A percentile compares a stretch with the other conserved stretches of the same genome.
These are phyloP conservation scores for Garrulus glandarius DNA, from an alignment of 2,797 vertebrate genomes.

Conservation along the genomic window DNA sequence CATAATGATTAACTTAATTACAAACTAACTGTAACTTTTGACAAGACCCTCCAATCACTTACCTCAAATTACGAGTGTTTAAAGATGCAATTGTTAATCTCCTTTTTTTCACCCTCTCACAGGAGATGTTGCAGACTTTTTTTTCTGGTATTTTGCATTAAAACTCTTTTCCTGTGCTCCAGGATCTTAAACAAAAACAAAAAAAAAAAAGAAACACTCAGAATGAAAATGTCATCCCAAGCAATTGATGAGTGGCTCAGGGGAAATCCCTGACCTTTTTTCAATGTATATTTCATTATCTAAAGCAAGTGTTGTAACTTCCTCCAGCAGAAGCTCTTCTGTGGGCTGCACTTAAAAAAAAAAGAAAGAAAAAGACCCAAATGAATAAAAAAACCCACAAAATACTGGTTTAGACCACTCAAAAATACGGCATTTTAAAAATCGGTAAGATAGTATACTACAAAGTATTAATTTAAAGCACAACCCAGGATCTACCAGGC, in stretches of 20 bases:
- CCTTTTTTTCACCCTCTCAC: background rate
- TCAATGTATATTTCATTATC: conserved; percentile 62
- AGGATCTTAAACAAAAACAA: conserved; percentile 71
- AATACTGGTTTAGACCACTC: background rate
- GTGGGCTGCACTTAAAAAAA: background rate
- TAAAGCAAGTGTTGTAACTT: conserved; percentile 60
- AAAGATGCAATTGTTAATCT: conserved; percentile 43
- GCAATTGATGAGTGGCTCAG: conserved; percentile 45
- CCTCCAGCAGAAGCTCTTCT: conserved; percentile 7
- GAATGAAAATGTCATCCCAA: conserved; percentile 74
- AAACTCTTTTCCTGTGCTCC: conserved; percentile 60
- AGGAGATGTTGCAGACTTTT: conserved; percentile 29
- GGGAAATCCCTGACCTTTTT: conserved; percentile 77
- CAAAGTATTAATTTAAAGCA: background rate
- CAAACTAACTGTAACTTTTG: conserved; percentile 7
- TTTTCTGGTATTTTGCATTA: conserved; percentile 54
- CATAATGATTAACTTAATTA: conserved; percentile 11
- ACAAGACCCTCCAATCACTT: conserved; percentile 52
- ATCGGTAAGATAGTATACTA: background rate
- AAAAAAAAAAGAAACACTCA: conserved; percentile 67
- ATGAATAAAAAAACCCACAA: too few relatives aligned
- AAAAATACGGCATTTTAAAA: background rate
- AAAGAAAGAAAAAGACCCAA: background rate
- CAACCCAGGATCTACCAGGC: background rate
- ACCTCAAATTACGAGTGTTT: conserved; percentile 66